Percentiles rank a stretch among this genome's conserved stretches.
phyloP scores from a whole-genome alignment of 2,113 vertebrate genomes.

The Phrynocephalus versicolor region DNA sequence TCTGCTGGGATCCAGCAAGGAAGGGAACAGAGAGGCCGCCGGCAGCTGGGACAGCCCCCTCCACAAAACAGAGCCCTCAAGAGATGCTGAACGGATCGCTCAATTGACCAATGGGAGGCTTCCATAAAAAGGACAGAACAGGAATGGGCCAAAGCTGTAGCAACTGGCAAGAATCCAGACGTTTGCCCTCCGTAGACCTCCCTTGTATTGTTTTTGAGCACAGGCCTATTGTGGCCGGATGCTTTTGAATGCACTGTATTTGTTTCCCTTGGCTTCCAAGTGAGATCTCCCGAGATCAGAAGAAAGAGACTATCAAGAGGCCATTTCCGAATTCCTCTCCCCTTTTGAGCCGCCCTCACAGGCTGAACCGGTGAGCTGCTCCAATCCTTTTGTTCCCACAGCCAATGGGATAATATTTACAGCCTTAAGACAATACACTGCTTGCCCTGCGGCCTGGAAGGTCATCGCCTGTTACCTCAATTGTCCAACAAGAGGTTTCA shows the following conservation, averaged over 20 bases:
- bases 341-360: constrained; percentile 37
- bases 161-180: constrained; percentile 57
- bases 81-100: no score
- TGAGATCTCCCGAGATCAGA: constrained; percentile 55
- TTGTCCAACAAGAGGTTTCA: constrained; percentile 3
- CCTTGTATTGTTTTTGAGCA: constrained; percentile 48
- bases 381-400: constrained; percentile 12
- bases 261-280: constrained; percentile 76
- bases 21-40: background rate
- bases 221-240: constrained; percentile 53
- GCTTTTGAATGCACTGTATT: constrained; percentile 69
- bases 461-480: constrained; percentile 20
- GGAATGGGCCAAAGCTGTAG: constrained; percentile 35
- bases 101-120: no score
- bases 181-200: constrained; percentile 46
- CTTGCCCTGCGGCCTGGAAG: constrained; percentile 6
- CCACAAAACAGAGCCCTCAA: background rate
- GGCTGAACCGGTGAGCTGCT: constrained; percentile 44
- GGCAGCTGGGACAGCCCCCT: constrained; percentile 18
- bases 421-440: constrained; percentile 54
- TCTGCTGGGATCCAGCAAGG: background rate
- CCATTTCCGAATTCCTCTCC: constrained; percentile 67
- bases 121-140: constrained; percentile 48
- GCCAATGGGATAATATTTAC: constrained; percentile 28
- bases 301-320: constrained; percentile 55